phyloP scores from a whole-genome alignment of 2,888 invertebrate genomes.

The Dryomyza anilis region DNA sequence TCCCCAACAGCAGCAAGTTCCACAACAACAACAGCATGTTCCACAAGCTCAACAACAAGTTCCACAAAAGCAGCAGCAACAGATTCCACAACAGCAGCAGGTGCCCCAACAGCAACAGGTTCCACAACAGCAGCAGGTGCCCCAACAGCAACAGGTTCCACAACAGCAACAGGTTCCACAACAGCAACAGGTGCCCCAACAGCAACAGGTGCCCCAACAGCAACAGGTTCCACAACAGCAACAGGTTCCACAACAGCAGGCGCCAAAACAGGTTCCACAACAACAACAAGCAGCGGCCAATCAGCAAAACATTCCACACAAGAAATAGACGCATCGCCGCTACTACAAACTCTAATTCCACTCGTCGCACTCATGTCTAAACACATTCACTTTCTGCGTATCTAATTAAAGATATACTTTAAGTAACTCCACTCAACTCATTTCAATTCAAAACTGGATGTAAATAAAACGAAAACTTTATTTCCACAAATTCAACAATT shows the following conservation, averaged over 20 bases:
- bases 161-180: conserved; percentile 31
- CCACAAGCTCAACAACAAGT: conserved; percentile 29
- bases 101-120: conserved; percentile 35
- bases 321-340: conserved; percentile 16
- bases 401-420: too few species aligned
- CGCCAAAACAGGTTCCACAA: conserved; percentile 29
- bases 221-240: conserved; percentile 30
- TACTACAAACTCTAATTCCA: conserved; percentile 1
- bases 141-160: conserved; percentile 27
- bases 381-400: too few species aligned
- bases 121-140: conserved; percentile 27
- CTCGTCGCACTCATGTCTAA: background rate
- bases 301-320: conserved; percentile 38
- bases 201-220: conserved; percentile 29
- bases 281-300: conserved; percentile 6
- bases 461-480: too few species aligned
- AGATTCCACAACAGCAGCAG: conserved; percentile 37
- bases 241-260: conserved; percentile 28
- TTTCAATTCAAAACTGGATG: too few species aligned
- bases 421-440: too few species aligned
- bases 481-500: too few species aligned
- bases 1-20: conserved; percentile 30
- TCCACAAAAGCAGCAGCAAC: conserved; percentile 36
- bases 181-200: conserved; percentile 30
- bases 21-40: conserved; percentile 35